phyloP scores from a whole-genome alignment of 2,113 vertebrate genomes.

The Anseranas semipalmata region DNA sequence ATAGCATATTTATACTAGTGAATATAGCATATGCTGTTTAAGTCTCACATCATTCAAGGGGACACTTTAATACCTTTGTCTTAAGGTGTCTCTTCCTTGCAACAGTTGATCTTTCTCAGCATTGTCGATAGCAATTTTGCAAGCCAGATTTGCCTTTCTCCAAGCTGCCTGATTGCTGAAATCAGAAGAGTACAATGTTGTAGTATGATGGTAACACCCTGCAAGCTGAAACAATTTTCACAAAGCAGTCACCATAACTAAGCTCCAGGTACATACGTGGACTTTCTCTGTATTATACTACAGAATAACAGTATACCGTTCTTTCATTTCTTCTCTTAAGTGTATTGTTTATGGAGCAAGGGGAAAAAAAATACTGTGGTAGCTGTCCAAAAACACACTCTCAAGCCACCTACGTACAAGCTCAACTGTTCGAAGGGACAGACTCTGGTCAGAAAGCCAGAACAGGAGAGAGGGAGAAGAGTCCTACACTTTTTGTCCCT shows the following conservation, averaged over 20 bases:
- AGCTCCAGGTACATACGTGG: accelerated
- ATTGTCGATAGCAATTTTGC: slow-evolving; percentile 93
- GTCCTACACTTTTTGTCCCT: background rate
- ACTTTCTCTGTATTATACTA: background rate
- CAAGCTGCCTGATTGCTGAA: slow-evolving; percentile 94
- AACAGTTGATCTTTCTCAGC: slow-evolving; percentile 92
- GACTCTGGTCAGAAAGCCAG: background rate
- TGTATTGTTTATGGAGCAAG: background rate
- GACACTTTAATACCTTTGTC: slow-evolving; percentile 82
- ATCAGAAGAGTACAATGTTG: slow-evolving; percentile 18
- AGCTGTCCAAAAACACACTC: background rate
- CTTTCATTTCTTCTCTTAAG: background rate
- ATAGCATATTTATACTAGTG: background rate
- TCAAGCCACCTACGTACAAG: background rate
- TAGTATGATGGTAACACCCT: accelerated
- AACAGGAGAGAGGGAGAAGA: background rate
- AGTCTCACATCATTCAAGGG: background rate
- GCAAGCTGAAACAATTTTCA: background rate
- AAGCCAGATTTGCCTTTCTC: slow-evolving; percentile 95
- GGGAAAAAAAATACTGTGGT: background rate
- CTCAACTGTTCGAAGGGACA: background rate
- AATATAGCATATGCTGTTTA: background rate
- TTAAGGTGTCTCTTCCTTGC: slow-evolving; percentile 79
- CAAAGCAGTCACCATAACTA: background rate
- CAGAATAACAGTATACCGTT: background rate